These are phyloP conservation scores for Climacteris rufus DNA, from an alignment of 2,113 vertebrate genomes.

Conservation along the genomic window DNA sequence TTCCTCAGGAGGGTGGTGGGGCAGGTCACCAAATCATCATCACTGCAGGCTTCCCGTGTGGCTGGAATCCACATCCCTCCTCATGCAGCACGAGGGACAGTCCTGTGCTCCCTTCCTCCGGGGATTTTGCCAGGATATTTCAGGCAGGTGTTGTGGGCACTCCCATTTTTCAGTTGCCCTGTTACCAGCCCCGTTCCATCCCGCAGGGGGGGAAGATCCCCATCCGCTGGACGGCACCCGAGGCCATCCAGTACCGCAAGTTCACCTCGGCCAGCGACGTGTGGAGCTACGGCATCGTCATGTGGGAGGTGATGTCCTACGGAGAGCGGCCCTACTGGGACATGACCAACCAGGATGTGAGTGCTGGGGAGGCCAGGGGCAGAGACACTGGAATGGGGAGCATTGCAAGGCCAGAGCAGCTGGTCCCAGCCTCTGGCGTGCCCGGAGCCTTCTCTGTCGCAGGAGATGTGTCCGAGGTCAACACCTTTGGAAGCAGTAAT, in stretches of 20 bases:
- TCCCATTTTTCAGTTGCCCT: not conserved
- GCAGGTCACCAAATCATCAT: not conserved
- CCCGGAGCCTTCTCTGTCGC: not conserved
- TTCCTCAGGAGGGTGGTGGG: not conserved
- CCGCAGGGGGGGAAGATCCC: constrained; percentile 81
- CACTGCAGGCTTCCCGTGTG: not conserved
- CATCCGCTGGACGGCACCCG: constrained; percentile 79
- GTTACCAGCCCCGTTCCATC: accelerated
- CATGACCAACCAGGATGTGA: constrained; percentile 84
- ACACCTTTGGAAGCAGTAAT: not conserved
- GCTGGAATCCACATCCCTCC: not conserved
- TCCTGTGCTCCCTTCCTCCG: not conserved
- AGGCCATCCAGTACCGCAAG: constrained; percentile 81
- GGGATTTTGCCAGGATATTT: not conserved
- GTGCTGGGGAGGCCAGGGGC: constrained; percentile 6
- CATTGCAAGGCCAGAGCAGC: not conserved
- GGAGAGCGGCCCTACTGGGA: constrained; percentile 85
- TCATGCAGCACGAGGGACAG: not conserved
- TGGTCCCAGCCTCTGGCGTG: not conserved
- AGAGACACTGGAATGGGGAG: not conserved
- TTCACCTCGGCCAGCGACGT: constrained; percentile 81
- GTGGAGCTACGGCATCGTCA: constrained; percentile 82
- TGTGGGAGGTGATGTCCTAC: constrained; percentile 85
- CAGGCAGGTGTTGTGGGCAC: not conserved
- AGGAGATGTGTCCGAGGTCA: not conserved